Percentiles rank a stretch among this genome's conserved stretches.
phyloP scores from a whole-genome alignment of 2,797 vertebrate genomes.

The Dermochelys coriacea region DNA sequence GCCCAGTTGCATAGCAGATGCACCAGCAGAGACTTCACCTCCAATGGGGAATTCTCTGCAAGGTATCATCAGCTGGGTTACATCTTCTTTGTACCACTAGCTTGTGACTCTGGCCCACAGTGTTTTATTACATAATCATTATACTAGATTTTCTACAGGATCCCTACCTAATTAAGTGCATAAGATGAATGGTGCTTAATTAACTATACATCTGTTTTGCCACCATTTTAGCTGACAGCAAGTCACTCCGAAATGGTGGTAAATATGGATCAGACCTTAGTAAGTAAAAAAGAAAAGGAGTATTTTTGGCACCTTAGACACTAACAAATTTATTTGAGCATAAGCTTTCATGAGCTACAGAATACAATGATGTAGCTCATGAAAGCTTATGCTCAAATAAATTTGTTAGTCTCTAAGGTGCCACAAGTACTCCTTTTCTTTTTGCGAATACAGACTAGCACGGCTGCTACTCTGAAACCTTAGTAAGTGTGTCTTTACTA shows the following conservation, averaged over 20 bases:
- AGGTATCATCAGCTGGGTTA: background rate
- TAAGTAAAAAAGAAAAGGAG: too few species aligned
- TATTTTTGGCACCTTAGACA: too few species aligned
- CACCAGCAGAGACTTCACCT: background rate
- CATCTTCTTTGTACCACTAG: background rate
- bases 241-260: background rate
- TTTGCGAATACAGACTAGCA: too few species aligned
- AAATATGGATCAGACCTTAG: rapidly evolving
- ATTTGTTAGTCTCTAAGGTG: too few species aligned
- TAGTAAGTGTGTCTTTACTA: background rate
- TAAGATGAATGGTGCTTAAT: background rate
- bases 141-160: background rate
- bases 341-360: too few species aligned
- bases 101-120: rapidly evolving
- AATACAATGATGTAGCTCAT: too few species aligned
- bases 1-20: rapidly evolving
- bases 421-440: too few species aligned
- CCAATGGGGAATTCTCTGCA: background rate
- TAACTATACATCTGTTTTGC: background rate
- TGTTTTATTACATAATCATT: background rate
- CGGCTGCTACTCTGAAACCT: too few species aligned
- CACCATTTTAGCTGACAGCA: background rate
- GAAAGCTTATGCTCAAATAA: too few species aligned
- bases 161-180: background rate
- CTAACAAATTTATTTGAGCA: too few species aligned